Conservation (phyloP, 1,140 invertebrate species). For the Fopius arisanus region DNA sequence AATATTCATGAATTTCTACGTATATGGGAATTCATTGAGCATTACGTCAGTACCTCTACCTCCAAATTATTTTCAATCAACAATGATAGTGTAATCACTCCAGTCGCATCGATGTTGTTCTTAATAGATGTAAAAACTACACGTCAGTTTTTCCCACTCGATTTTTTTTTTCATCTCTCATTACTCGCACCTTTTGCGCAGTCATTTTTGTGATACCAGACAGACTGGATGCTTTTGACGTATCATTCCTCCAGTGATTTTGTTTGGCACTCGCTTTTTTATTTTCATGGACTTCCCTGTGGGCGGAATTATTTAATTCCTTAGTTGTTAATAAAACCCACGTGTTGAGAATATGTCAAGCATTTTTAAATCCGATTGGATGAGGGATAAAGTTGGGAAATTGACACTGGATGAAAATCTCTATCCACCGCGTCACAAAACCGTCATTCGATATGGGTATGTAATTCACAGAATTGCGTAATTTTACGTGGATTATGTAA, state of each 20-base stretch:
- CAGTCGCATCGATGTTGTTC: background rate
- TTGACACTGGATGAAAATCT: slow-evolving; percentile 51
- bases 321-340: slow-evolving; percentile 15
- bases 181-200: slow-evolving; percentile 47
- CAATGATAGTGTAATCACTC: background rate
- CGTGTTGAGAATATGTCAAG: slow-evolving; percentile 8
- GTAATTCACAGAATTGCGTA: slow-evolving; percentile 28
- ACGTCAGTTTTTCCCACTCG: slow-evolving; percentile 25
- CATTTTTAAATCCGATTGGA: slow-evolving; percentile 9
- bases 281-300: background rate
- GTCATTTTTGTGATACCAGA: slow-evolving; percentile 51
- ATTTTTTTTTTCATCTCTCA: slow-evolving; percentile 1
- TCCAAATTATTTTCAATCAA: background rate
- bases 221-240: slow-evolving; percentile 22
- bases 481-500: background rate
- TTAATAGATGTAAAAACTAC: slow-evolving; percentile 1
- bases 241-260: slow-evolving; percentile 11
- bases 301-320: background rate
- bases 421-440: slow-evolving; percentile 54
- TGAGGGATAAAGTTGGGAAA: slow-evolving; percentile 5
- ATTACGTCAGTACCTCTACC: background rate
- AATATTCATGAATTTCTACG: background rate
- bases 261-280: background rate
- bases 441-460: slow-evolving; percentile 51
- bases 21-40: background rate